These are phyloP conservation scores for Sitobion miscanthi DNA, from an alignment of 1,140 invertebrate species.

Conservation along the genomic window DNA sequence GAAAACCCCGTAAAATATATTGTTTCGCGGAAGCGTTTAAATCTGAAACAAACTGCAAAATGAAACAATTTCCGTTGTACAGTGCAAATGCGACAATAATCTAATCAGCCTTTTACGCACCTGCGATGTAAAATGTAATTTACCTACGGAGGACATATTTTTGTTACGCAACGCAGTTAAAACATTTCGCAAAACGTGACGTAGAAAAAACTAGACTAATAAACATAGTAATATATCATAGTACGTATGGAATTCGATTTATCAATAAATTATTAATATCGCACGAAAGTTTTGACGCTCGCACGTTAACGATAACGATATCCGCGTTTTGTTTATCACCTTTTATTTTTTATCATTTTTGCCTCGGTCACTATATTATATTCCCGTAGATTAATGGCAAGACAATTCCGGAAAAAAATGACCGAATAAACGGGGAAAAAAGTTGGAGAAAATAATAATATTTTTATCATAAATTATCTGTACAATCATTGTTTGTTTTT, in stretches of 20 bases:
- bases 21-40: background rate
- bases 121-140: too few relatives aligned
- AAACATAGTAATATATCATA: background rate
- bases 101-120: background rate
- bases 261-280: background rate
- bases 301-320: background rate
- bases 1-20: background rate
- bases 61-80: background rate
- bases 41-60: background rate
- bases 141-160: too few relatives aligned
- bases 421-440: background rate
- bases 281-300: background rate
- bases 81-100: background rate
- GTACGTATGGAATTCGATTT: background rate
- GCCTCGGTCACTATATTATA: background rate
- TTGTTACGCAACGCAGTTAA: background rate
- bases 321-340: background rate
- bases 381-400: background rate
- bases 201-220: background rate
- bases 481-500: too few relatives aligned
- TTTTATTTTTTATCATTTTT: background rate
- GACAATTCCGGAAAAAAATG: too few relatives aligned
- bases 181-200: background rate
- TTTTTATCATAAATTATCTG: too few relatives aligned
- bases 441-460: background rate